These are phyloP conservation scores for Amphipyra berbera DNA, from an alignment of 2,888 invertebrate genomes.

Conservation along the genomic window DNA sequence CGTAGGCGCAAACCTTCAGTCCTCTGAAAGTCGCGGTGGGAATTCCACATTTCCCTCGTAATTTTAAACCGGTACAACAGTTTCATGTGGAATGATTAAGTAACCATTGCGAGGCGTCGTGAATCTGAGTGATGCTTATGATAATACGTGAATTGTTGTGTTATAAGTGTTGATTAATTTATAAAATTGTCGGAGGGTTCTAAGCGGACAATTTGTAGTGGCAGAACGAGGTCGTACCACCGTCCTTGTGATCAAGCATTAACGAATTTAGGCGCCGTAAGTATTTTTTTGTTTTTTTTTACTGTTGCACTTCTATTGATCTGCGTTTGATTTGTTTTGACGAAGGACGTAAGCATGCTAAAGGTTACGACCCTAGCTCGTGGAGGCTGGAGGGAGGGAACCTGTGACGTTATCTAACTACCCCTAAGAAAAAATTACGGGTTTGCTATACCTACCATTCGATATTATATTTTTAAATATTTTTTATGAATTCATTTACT, in stretches of 20 bases:
- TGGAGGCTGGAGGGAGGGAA: conserved; percentile 66
- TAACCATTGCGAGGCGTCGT: conserved; percentile 70
- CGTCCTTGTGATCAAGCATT: conserved; percentile 43
- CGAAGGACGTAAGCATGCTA: conserved; percentile 69
- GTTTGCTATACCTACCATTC: conserved; percentile 6
- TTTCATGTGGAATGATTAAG: conserved; percentile 82
- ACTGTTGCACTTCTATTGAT: conserved; percentile 68
- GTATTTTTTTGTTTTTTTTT: conserved; percentile 44
- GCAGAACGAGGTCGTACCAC: conserved; percentile 27
- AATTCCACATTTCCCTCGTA: conserved; percentile 54
- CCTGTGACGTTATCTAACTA: conserved; percentile 79
- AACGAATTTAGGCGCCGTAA: conserved; percentile 55
- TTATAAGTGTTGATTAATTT: conserved; percentile 52
- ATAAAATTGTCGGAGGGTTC: conserved; percentile 26
- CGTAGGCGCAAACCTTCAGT: conserved; percentile 85
- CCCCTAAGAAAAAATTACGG: conserved; percentile 55
- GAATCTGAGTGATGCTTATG: conserved; percentile 46
- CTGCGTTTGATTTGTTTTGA: conserved; percentile 75
- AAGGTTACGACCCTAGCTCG: conserved; percentile 80
- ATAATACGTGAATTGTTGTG: conserved; percentile 52
- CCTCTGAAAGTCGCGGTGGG: conserved; percentile 73
- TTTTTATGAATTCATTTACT: background rate
- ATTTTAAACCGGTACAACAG: conserved; percentile 62
- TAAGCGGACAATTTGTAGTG: conserved; percentile 41
- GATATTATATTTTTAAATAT: background rate